Evolutionary conservation across 2,888 invertebrate genomes (phyloP).

Genomic region (Nephrotoma guestfalica): DNA sequence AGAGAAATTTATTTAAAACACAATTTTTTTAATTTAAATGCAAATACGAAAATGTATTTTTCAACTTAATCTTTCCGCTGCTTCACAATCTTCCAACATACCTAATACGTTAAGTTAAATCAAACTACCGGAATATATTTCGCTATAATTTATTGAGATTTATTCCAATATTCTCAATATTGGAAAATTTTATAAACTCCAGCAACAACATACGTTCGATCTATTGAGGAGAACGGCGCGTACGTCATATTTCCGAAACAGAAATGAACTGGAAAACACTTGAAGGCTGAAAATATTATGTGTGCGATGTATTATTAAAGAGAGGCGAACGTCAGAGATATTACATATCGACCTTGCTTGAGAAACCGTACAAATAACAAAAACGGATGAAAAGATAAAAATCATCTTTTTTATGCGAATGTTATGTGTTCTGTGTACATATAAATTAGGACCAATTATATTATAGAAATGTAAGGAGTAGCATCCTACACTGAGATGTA

Average conservation of each 20-base stretch:
- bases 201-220: neutral
- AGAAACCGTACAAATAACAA: neutral
- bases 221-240: neutral
- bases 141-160: neutral
- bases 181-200: neutral
- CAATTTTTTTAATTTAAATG: neutral
- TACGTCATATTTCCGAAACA: neutral
- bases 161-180: neutral
- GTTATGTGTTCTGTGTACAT: neutral
- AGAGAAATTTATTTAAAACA: neutral
- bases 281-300: neutral
- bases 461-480: neutral
- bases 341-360: neutral
- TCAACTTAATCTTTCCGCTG: neutral
- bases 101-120: neutral
- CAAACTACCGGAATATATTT: neutral
- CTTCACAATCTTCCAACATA: neutral
- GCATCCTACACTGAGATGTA: neutral
- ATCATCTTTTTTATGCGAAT: neutral
- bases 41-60: neutral
- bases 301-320: neutral
- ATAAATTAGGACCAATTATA: neutral
- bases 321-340: neutral
- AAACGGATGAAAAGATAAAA: neutral
- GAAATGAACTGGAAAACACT: neutral